Evolutionary conservation across 1,140 invertebrate species (phyloP).

Genomic region (Berghia stephanieae): DNA sequence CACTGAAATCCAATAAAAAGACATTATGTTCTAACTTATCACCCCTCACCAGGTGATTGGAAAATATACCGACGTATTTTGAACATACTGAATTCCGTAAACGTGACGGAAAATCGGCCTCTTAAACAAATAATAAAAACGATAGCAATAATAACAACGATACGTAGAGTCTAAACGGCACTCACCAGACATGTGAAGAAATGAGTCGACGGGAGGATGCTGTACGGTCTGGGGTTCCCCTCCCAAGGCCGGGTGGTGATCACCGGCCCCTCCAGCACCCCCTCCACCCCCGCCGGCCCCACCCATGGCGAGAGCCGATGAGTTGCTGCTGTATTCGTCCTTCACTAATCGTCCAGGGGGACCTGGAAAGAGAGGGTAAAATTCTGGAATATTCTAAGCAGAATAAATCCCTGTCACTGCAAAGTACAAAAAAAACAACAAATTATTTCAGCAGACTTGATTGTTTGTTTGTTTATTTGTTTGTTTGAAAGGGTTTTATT

Average conservation of each 20-base stretch:
- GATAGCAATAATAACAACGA: not conserved
- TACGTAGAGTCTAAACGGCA: not conserved
- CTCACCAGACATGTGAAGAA: conserved; percentile 26
- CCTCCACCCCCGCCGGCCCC: no score
- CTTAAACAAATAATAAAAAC: not conserved
- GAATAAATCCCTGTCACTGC: not conserved
- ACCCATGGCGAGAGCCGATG: not conserved
- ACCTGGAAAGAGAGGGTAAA: not conserved
- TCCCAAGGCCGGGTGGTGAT: conserved; percentile 13
- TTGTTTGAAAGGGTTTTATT: not conserved
- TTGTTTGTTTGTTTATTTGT: not conserved
- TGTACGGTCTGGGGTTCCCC: conserved; percentile 23
- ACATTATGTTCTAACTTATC: no score
- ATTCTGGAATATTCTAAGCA: not conserved
- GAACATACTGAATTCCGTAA: not conserved
- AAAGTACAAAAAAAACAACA: not conserved
- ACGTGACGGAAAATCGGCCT: not conserved
- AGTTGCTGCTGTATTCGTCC: conserved; percentile 29
- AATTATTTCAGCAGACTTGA: no score
- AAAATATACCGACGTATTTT: not conserved
- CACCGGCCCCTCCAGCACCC: no score
- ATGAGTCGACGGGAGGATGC: conserved; percentile 28
- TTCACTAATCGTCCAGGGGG: conserved; percentile 23
- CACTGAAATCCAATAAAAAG: no score
- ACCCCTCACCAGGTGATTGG: no score